Percentiles rank a stretch among this genome's conserved stretches.
These are phyloP conservation scores for Ectropis crepuscularia DNA, from an alignment of 2,888 invertebrate species.

Conservation along the genomic window DNA sequence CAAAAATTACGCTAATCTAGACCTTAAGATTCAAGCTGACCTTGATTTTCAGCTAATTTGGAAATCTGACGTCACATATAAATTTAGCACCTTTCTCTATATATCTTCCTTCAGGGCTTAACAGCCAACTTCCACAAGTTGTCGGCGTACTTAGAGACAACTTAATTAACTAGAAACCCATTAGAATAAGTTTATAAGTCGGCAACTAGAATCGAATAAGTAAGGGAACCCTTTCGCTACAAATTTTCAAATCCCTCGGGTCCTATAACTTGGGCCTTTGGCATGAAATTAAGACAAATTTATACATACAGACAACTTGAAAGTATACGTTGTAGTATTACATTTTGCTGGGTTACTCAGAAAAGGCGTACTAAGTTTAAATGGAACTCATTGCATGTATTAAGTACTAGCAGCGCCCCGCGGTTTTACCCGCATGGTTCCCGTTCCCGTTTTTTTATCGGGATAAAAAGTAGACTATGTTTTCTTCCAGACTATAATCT, in stretches of 20 bases:
- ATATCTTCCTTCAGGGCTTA: conserved; percentile 12
- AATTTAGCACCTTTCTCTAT: conserved; percentile 3
- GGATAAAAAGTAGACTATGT: too few species aligned
- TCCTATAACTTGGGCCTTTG: conserved; percentile 61
- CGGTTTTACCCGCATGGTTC: too few species aligned
- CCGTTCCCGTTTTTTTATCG: too few species aligned
- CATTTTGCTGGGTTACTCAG: too few species aligned
- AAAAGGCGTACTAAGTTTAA: too few species aligned
- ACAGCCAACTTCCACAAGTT: conserved; percentile 12
- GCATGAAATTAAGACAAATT: conserved; percentile 50
- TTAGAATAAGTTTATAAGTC: conserved; percentile 49
- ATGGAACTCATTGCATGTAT: too few species aligned
- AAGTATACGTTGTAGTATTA: neutral
- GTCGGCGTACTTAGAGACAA: conserved; percentile 14
- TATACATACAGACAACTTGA: conserved; percentile 4
- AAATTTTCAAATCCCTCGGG: conserved; percentile 65
- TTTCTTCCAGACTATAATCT: too few species aligned
- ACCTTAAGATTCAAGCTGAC: neutral
- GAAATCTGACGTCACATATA: conserved; percentile 12
- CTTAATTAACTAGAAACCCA: conserved; percentile 39
- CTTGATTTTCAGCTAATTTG: neutral
- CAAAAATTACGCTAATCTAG: neutral
- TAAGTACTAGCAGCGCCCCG: too few species aligned
- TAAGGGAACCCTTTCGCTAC: conserved; percentile 56
- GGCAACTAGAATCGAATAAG: conserved; percentile 59